These are phyloP conservation scores for Acanthaster planci DNA, from an alignment of 35 echinoderm and acorn worm genomes.

Conservation along the genomic window DNA sequence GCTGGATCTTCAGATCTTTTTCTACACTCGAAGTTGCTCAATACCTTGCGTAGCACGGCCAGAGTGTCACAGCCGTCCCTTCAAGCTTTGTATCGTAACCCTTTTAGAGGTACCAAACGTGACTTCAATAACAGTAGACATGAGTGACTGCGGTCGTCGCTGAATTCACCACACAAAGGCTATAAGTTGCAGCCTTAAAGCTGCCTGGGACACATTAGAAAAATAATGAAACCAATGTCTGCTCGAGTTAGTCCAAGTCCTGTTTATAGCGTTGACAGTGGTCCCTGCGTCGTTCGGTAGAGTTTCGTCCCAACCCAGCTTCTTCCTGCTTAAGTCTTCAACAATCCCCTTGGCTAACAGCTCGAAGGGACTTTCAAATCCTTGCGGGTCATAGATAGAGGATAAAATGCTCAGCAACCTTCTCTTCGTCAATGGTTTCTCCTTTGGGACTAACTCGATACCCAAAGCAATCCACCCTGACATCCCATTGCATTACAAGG, in stretches of 20 bases:
- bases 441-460: conserved; percentile 26
- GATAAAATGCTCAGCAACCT: conserved; percentile 49
- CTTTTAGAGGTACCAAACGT: conserved; percentile 54
- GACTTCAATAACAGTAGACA: conserved; percentile 36
- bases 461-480: conserved; percentile 25
- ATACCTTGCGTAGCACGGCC: not conserved
- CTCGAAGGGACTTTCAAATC: conserved; percentile 47
- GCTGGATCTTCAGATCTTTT: not conserved
- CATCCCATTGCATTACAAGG: conserved; percentile 54
- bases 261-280: conserved; percentile 43
- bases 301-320: conserved; percentile 55
- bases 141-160: conserved; percentile 36
- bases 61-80: conserved; percentile 37
- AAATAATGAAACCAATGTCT: conserved; percentile 67
- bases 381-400: conserved; percentile 56
- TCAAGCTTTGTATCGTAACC: conserved; percentile 64
- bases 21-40: conserved; percentile 16
- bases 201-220: conserved; percentile 58
- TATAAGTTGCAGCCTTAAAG: conserved; percentile 55
- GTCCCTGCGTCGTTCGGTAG: conserved; percentile 11
- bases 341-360: conserved; percentile 58
- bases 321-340: conserved; percentile 48
- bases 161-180: conserved; percentile 25
- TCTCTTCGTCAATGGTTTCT: conserved; percentile 51
- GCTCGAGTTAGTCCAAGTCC: conserved; percentile 29